Percentiles rank a stretch among this genome's conserved stretches.
phyloP scores from a whole-genome alignment of 2,888 invertebrate genomes.

The Conistra vaccinii region DNA sequence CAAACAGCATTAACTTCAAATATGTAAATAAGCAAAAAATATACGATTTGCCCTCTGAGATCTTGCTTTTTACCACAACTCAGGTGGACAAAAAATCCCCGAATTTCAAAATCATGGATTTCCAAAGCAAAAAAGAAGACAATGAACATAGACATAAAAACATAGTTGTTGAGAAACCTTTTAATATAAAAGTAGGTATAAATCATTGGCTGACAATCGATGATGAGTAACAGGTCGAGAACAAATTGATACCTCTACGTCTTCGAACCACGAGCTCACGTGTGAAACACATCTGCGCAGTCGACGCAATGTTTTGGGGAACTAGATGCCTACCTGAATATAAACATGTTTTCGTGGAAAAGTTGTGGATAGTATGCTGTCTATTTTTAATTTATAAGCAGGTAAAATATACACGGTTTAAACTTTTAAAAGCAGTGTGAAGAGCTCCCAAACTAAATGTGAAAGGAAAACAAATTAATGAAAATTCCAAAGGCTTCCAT shows the following conservation, averaged over 20 bases:
- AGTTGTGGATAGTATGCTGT: constrained; percentile 10
- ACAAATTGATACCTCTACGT: constrained; percentile 40
- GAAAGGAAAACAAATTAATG: constrained; percentile 23
- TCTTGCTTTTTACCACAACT: constrained; percentile 14
- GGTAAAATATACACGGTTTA: constrained; percentile 11
- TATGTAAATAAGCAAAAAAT: constrained; percentile 12
- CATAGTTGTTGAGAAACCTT: constrained; percentile 25
- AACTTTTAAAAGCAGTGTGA: constrained; percentile 16
- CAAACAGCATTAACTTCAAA: constrained; percentile 7
- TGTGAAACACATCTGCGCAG: constrained; percentile 29
- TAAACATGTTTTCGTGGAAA: constrained; percentile 35
- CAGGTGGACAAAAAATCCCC: neutral
- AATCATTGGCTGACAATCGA: constrained; percentile 22
- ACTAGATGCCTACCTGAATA: constrained; percentile 22
- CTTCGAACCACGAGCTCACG: constrained; percentile 24
- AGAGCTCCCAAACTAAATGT: constrained; percentile 8
- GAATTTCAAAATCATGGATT: constrained; percentile 12
- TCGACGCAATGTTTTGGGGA: constrained; percentile 42
- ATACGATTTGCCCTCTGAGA: constrained; percentile 1
- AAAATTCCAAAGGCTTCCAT: constrained; percentile 32
- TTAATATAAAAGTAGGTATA: constrained; percentile 14
- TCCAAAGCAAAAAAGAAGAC: constrained; percentile 1
- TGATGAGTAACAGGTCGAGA: constrained; percentile 18
- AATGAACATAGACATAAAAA: constrained; percentile 12
- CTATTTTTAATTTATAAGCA: constrained; percentile 25